Base-by-base conservation (phyloP, 2,797 vertebrate species). In the Malurus leucopterus region DNA sequence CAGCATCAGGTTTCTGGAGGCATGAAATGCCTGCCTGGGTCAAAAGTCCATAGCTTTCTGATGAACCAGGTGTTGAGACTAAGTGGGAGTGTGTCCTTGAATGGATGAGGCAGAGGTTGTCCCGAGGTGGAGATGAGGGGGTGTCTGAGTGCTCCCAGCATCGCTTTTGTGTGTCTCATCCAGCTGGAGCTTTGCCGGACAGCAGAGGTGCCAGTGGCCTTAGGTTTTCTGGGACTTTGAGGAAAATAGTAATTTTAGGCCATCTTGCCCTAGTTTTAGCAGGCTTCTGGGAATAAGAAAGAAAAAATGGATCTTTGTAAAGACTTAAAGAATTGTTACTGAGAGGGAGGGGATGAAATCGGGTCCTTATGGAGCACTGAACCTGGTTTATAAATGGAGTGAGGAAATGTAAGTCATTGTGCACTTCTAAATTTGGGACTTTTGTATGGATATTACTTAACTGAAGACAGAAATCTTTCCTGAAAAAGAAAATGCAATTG, bases 241-340 rank as follows among this genome's bases (percentile, higher is more conserved):
- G 94, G 90, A 85, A 95, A 95, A 88, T 36, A 50, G 78, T 94
- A 92, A 91, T 94, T 96, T 93, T 93, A 92, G 92, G 88, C 85
- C 75, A 89, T 41, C 58, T 90, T 96, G 93, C 74, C 93, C 92
- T 95, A 96, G 93, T 93, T 96, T 95, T 93, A 84, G 15, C 64
- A 88, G 92, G 71, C 91, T 94, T 92, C 68, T 96, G 96, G 94
- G 94, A 96, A 95, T 95, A 93, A 89, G 61, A 70, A 92, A 90
- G 75, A 93, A 82, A 88, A 95, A 95, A 93, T 93, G 82, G 91
- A 91, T 96, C 81, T 89, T 95, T 91, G 85, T 93, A 84, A 79
- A 94, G 91, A 71, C 72, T 83, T 85, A 75, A 92, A 89, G 92
- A 93, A 91, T 94, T 94, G 91, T 84, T 75, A 84, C 88, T 81